Percentiles rank a stretch among this genome's conserved stretches.
Conservation (phyloP, 1,140 invertebrate species). For the Anoplolepis gracilipes region DNA sequence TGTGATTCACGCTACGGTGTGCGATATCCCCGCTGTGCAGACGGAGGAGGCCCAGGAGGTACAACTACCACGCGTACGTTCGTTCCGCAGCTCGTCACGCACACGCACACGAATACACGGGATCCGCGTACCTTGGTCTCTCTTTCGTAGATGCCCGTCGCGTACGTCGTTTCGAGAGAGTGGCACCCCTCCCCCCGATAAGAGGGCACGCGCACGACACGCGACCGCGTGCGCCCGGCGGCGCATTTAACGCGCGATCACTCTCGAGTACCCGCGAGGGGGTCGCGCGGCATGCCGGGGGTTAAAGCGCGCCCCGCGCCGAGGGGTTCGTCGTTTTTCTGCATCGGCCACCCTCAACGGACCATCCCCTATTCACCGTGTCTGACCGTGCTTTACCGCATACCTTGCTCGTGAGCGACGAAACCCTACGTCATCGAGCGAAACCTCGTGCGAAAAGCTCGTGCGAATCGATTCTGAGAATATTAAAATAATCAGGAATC, state of each 20-base stretch:
- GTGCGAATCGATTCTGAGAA: conserved; percentile 2
- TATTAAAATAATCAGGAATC: neutral
- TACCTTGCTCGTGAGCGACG: neutral
- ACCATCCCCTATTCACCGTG: conserved; percentile 3
- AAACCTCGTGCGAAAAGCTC: neutral
- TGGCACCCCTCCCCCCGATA: neutral
- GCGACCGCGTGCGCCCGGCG: conserved; percentile 82
- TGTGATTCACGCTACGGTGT: conserved; percentile 62
- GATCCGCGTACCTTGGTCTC: conserved; percentile 54
- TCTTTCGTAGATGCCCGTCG: conserved; percentile 58
- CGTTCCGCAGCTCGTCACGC: conserved; percentile 39
- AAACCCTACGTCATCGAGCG: neutral
- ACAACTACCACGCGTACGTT: conserved; percentile 18
- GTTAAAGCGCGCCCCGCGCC: conserved; percentile 47
- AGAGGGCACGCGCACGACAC: conserved; percentile 83
- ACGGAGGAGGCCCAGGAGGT: conserved; percentile 27
- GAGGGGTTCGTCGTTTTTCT: conserved; percentile 2
- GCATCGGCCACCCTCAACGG: conserved; percentile 33
- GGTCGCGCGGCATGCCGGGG: conserved; percentile 45
- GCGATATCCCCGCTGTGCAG: conserved; percentile 33
- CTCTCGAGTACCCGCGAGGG: conserved; percentile 82
- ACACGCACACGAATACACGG: conserved; percentile 2
- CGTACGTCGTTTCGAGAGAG: conserved; percentile 49
- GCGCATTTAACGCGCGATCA: conserved; percentile 86
- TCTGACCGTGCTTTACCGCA: neutral